Percentiles rank a stretch among this genome's conserved stretches.
Evolutionary conservation across 2,797 vertebrate genomes (phyloP).

Genomic region (Spinibarbus caldwelli): DNA sequence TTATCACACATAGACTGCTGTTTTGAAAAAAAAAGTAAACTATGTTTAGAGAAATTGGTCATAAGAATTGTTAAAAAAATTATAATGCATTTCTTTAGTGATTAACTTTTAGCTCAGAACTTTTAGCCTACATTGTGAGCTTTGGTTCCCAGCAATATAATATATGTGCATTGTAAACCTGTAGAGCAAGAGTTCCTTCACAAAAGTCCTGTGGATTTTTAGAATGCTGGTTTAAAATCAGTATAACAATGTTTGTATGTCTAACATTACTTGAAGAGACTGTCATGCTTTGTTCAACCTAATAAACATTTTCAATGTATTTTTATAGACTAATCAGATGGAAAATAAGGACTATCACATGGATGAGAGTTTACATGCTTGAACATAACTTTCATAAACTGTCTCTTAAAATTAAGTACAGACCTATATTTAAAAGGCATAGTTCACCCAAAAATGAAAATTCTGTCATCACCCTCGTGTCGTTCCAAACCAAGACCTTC

Average conservation of each 20-base stretch:
- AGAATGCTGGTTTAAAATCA: not conserved
- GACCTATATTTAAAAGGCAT: not conserved
- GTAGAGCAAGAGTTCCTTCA: not conserved
- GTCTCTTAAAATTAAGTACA: not conserved
- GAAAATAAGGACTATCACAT: no score
- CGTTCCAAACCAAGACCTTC: no score
- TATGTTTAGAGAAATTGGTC: no score
- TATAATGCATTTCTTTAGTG: not conserved
- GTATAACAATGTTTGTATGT: not conserved
- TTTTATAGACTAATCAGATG: no score
- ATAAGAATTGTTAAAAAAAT: no score
- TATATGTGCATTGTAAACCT: not conserved
- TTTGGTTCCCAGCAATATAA: not conserved
- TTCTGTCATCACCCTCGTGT: no score
- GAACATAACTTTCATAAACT: not conserved
- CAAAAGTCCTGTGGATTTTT: not conserved
- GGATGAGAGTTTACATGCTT: not conserved
- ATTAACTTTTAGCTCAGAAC: not conserved
- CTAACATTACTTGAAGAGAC: not conserved
- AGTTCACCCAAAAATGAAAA: no score
- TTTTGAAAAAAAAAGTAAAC: not conserved
- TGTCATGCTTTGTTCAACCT: not conserved
- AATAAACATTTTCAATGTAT: not conserved
- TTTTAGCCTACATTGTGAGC: not conserved
- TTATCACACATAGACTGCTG: not conserved